Percentiles rank a stretch among this genome's conserved stretches.
Conservation (phyloP, 2,113 vertebrate genomes). For the Zingel zingel region DNA sequence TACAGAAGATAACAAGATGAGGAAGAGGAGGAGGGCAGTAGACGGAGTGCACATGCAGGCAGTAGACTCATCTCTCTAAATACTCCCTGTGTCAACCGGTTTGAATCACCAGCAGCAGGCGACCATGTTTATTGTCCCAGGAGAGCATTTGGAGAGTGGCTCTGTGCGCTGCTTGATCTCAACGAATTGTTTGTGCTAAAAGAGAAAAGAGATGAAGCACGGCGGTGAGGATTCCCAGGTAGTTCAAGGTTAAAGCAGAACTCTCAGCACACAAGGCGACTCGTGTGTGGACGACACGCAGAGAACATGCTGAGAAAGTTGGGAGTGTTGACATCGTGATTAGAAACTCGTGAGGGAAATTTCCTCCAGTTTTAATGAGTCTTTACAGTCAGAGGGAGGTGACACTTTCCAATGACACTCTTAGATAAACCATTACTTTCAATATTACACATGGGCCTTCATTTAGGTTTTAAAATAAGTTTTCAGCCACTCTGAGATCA, state of each 20-base stretch:
- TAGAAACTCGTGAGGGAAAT: constrained; percentile 6
- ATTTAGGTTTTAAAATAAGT: constrained; percentile 17
- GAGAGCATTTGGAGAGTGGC: constrained; percentile 45
- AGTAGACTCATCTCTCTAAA: constrained; percentile 53
- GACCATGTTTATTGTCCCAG: constrained; percentile 48
- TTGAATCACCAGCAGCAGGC: constrained; percentile 59
- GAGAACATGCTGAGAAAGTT: constrained; percentile 6
- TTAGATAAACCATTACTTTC: constrained; percentile 15
- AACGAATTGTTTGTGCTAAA: constrained; percentile 47
- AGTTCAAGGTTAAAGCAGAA: constrained; percentile 65
- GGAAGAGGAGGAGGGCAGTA: not conserved
- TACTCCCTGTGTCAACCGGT: constrained; percentile 40
- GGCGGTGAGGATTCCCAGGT: constrained; percentile 47
- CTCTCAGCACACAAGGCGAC: not conserved
- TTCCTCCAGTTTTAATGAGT: constrained; percentile 18
- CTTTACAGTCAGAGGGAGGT: not conserved
- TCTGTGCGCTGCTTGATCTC: constrained; percentile 30
- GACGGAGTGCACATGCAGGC: constrained; percentile 22
- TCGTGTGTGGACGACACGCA: not conserved
- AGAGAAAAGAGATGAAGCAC: constrained; percentile 42
- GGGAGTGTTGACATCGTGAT: constrained; percentile 25
- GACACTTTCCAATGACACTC: not conserved
- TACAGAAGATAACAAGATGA: constrained; percentile 38
- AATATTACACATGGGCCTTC: not conserved
- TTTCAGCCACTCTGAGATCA: not conserved